phyloP scores from a whole-genome alignment of 2,888 invertebrate species.

The Calliphora vomitoria region DNA sequence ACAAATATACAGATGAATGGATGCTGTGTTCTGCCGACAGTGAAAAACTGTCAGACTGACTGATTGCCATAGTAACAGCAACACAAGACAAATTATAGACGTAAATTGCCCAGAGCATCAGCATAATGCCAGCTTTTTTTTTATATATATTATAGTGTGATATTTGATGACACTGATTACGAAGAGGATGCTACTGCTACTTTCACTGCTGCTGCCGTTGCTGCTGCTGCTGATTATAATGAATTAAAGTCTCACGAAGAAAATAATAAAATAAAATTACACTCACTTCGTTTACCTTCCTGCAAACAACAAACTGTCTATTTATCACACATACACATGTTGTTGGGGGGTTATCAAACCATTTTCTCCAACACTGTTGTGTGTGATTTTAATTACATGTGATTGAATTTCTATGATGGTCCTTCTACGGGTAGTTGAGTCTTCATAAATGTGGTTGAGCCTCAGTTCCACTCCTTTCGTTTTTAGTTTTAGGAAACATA shows the following conservation, averaged over 20 bases:
- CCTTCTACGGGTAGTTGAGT: slow-evolving; percentile 25
- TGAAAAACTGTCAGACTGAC: not conserved
- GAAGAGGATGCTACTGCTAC: not conserved
- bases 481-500: no score
- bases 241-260: slow-evolving; percentile 36
- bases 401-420: slow-evolving; percentile 59
- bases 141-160: slow-evolving; percentile 13
- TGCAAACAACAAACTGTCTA: no score
- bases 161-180: slow-evolving; percentile 31
- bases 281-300: not conserved
- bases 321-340: not conserved
- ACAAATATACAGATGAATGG: not conserved
- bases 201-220: not conserved
- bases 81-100: slow-evolving; percentile 45
- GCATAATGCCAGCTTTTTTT: not conserved
- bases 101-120: slow-evolving; percentile 36
- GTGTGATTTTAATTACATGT: slow-evolving; percentile 42
- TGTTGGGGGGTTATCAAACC: not conserved
- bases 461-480: not conserved
- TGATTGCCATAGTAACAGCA: slow-evolving; percentile 20
- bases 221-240: slow-evolving; percentile 29
- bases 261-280: slow-evolving; percentile 52
- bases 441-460: not conserved
- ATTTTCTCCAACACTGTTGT: not conserved
- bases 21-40: not conserved